Conservation (phyloP, 2,797 vertebrate species). For the Phalloptychus januarius region DNA sequence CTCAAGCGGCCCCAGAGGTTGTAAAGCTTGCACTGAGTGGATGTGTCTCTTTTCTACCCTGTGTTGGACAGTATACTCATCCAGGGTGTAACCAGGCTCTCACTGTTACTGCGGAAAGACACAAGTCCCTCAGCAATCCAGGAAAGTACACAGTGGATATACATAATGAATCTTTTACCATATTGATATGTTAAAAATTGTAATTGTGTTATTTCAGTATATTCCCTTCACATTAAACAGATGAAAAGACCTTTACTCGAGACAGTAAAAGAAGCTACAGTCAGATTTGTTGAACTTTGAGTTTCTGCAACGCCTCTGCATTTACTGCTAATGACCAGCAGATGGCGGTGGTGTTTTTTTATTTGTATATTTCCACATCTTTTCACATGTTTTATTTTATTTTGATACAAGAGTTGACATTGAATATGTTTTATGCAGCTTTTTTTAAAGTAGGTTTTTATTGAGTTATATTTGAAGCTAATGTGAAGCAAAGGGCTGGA, state of each 20-base stretch:
- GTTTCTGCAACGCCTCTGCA: not conserved
- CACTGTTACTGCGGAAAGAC: not conserved
- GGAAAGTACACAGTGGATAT: not conserved
- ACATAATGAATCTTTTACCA: not conserved
- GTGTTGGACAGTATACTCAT: not conserved
- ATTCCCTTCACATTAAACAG: not conserved
- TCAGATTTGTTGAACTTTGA: not conserved
- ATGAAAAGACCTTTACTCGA: not conserved
- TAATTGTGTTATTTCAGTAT: not conserved
- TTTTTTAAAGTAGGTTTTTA: not conserved
- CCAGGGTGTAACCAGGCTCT: not conserved
- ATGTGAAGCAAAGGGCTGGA: not conserved
- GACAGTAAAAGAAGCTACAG: not conserved
- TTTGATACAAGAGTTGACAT: not conserved
- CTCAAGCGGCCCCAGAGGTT: constrained; percentile 31
- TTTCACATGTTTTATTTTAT: not conserved
- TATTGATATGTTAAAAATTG: not conserved
- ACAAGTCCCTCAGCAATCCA: not conserved
- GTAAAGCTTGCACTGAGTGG: constrained; percentile 25
- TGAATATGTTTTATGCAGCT: not conserved
- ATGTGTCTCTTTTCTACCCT: not conserved
- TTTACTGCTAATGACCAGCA: constrained; percentile 27
- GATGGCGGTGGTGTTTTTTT: constrained; percentile 29
- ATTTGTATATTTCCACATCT: too few relatives aligned
- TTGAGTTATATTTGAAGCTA: not conserved